phyloP scores from a whole-genome alignment of 2,113 vertebrate species.

The Chunga burmeisteri region DNA sequence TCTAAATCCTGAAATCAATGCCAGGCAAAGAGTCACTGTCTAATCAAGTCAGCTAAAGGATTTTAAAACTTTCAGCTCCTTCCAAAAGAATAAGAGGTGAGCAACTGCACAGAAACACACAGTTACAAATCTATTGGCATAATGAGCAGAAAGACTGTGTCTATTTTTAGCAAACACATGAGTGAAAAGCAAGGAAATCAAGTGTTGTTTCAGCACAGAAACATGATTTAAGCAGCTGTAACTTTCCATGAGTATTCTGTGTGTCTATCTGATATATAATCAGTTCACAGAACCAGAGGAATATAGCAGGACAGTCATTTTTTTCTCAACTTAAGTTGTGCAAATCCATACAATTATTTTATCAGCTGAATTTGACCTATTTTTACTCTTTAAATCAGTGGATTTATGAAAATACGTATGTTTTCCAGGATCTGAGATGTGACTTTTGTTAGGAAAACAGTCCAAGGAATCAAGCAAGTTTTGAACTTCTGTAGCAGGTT shows the following conservation, averaged over 20 bases:
- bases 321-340: background rate
- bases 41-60: conserved; percentile 24
- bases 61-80: conserved; percentile 40
- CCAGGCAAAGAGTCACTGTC: background rate
- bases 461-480: background rate
- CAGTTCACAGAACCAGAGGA: background rate
- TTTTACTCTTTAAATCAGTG: background rate
- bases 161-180: background rate
- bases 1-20: conserved; percentile 54
- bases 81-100: background rate
- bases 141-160: background rate
- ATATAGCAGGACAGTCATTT: background rate
- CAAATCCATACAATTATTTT: background rate
- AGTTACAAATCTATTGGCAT: background rate
- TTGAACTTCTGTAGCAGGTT: background rate
- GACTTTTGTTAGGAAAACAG: background rate
- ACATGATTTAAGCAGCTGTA: background rate
- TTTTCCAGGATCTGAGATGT: background rate
- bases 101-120: background rate
- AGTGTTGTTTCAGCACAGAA: background rate
- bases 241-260: background rate
- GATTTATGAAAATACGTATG: background rate
- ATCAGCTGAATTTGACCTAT: background rate
- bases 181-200: background rate
- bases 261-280: background rate